Conservation (phyloP, 2,888 invertebrate genomes). For the Nephrotoma flavescens region DNA sequence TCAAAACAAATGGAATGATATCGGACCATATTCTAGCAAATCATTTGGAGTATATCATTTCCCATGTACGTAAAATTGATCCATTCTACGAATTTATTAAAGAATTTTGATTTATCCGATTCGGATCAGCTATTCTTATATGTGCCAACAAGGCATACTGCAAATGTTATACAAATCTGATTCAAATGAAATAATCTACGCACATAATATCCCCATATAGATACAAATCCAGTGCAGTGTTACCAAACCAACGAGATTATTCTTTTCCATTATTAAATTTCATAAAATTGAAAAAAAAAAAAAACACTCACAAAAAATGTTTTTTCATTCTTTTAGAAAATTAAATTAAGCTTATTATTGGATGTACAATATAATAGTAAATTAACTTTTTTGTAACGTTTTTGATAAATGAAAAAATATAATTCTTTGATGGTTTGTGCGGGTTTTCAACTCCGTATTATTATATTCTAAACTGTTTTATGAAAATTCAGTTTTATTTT, state of each 20-base stretch:
- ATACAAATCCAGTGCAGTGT: neutral
- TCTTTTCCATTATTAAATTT: neutral
- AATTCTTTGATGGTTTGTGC: too few relatives aligned
- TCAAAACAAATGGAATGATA: too few relatives aligned
- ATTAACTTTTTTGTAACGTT: neutral
- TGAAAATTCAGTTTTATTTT: too few relatives aligned
- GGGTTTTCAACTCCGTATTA: too few relatives aligned
- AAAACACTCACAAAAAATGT: neutral
- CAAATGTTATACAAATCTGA: neutral
- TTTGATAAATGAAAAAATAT: neutral
- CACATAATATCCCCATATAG: neutral
- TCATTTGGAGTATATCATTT: too few relatives aligned
- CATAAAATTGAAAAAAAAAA: neutral
- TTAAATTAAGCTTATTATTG: neutral
- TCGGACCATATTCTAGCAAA: too few relatives aligned
- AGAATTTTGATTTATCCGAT: neutral
- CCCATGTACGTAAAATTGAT: too few relatives aligned
- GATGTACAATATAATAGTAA: neutral
- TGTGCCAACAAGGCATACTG: too few relatives aligned
- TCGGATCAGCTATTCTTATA: too few relatives aligned
- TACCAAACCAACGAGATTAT: neutral
- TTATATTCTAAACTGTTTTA: too few relatives aligned
- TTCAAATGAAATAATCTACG: neutral
- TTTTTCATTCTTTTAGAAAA: neutral
- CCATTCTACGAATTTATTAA: too few relatives aligned